Evolutionary conservation across 2,888 invertebrate species (phyloP), one percentile per base, ranked within the genome.

Genomic region (Drosophila robusta): DNA sequence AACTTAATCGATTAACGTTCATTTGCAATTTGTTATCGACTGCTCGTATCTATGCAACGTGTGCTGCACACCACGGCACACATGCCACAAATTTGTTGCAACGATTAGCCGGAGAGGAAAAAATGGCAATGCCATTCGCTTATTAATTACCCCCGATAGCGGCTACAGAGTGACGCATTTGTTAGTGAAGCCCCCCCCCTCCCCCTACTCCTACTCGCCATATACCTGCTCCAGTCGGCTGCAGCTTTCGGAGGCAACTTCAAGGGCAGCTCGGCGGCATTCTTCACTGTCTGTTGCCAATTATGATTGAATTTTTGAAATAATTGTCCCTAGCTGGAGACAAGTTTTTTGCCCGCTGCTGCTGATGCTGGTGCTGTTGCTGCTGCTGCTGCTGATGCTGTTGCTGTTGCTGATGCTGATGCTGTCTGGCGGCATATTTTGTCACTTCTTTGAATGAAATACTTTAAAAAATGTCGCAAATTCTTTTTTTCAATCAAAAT

Each of bases 1-100:
- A 85, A 87, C 85, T 85, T 83, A 85, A 85, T 85, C 85, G 85
- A 85, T 87, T 87, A 77, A 77, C 80, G 87, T 85, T 87, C 84
- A 85, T 85, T 85, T 85, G 84, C 74, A 85, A 84, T 85, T 85
- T 85, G 87, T 87, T 78, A 85, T 78, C 74, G 69, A 71, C 57
- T 65, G 70, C 75, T 58, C 56, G 65, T 47, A 56, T 49, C 57
- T 29, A 50, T 60, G 76, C 73, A 65, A 67, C 61, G 60, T 62
- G 61, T 60, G 47, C 45, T 24, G 42, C 51, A 50, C 49, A 47
- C 39, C 63, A 64, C 46, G 39, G 3, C 42, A 44, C 63, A 64
- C 46, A 76, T 81, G 81, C 84, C 72, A 75, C 84, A 84, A 75
- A 87, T 87, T 87, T 85, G 87, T 84, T 84, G 85, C 84, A 80